A percentile compares a stretch with the other conserved stretches of the same genome.
Evolutionary conservation across 2,113 vertebrate genomes (phyloP).

Genomic region (Pandion haliaetus): DNA sequence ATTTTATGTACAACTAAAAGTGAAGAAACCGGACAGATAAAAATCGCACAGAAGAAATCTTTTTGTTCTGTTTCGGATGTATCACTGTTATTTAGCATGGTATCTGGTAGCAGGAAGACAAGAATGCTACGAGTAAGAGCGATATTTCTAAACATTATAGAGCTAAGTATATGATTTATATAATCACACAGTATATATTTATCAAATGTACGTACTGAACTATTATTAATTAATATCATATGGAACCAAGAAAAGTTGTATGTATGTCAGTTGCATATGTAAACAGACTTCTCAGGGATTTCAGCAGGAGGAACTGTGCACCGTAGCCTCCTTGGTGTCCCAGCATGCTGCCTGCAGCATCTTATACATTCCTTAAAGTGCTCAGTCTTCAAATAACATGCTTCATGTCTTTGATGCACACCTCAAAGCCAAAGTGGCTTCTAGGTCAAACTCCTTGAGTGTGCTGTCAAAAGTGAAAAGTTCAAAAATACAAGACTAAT

Average conservation of each 20-base stretch:
- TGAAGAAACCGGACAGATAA: background rate
- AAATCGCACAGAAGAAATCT: background rate
- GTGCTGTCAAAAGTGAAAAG: background rate
- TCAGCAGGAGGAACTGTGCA: background rate
- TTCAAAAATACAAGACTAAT: background rate
- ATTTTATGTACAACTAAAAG: background rate
- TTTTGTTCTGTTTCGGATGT: background rate
- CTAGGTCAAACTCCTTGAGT: background rate
- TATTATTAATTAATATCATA: background rate
- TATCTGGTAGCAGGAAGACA: background rate
- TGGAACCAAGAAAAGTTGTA: background rate
- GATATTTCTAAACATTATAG: background rate
- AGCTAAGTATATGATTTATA: background rate
- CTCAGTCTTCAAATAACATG: background rate
- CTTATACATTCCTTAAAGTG: background rate
- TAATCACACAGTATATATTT: background rate
- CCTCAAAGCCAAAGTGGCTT: background rate
- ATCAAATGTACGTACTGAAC: background rate
- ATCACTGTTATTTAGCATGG: background rate
- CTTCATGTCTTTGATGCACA: background rate
- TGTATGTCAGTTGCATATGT: rapidly evolving
- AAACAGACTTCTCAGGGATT: background rate
- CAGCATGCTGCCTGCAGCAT: background rate
- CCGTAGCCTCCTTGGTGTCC: background rate
- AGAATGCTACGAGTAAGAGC: background rate